Evolutionary conservation across 2,888 invertebrate species (phyloP).

Genomic region (Byasa hedistus): DNA sequence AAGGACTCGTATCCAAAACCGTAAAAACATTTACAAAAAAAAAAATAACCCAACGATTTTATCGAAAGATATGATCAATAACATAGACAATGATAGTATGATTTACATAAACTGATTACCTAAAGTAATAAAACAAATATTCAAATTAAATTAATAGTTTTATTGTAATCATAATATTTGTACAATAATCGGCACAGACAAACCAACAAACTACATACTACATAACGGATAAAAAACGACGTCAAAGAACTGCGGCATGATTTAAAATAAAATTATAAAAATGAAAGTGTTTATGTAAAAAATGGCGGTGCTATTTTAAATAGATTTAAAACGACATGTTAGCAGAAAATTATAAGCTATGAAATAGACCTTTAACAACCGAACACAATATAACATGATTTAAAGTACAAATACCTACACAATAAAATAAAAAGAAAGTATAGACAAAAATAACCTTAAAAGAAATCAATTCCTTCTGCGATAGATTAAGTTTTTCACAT

Average conservation of each 20-base stretch:
- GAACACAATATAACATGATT: not conserved
- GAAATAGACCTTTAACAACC: not conserved
- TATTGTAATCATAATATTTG: slow-evolving; percentile 69
- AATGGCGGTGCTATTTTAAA: not conserved
- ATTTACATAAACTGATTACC: not conserved
- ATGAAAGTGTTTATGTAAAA: not conserved
- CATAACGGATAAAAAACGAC: slow-evolving; percentile 30
- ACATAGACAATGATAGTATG: not conserved
- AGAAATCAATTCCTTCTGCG: not conserved
- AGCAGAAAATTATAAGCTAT: not conserved
- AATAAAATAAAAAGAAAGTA: not conserved
- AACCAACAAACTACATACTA: slow-evolving; percentile 32
- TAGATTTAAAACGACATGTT: not conserved
- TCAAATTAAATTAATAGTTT: slow-evolving; percentile 54
- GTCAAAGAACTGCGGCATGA: slow-evolving; percentile 14
- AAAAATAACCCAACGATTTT: too few species aligned
- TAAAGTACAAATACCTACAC: not conserved
- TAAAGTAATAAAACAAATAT: slow-evolving; percentile 1
- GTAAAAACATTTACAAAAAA: too few species aligned
- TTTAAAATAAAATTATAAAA: not conserved
- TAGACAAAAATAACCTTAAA: not conserved
- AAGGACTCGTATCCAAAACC: too few species aligned
- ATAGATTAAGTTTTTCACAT: not conserved
- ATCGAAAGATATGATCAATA: too few species aligned
- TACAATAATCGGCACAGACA: slow-evolving; percentile 51